These are phyloP conservation scores for Trichogramma evanescens DNA, from an alignment of 2,888 invertebrate genomes.

Conservation along the genomic window DNA sequence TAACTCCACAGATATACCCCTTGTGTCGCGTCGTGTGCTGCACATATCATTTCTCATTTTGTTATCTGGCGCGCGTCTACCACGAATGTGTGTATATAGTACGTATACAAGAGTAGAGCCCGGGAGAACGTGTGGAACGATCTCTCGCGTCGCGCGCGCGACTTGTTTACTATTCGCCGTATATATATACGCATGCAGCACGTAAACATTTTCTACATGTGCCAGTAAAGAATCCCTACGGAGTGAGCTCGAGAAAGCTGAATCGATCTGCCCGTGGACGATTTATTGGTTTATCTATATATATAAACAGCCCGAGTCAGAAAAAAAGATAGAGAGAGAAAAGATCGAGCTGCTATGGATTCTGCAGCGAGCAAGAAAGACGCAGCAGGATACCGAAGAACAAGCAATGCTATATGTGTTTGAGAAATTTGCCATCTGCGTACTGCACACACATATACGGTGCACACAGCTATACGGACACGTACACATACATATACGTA, in stretches of 20 bases:
- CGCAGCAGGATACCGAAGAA: conserved; percentile 9
- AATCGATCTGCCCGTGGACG: conserved; percentile 7
- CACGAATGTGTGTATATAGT: too few species aligned
- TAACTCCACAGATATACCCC: too few species aligned
- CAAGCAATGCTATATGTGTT: neutral
- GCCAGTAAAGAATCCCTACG: neutral
- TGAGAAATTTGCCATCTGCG: conserved; percentile 12
- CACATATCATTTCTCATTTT: too few species aligned
- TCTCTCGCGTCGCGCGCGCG: too few species aligned
- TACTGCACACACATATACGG: neutral
- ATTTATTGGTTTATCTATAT: conserved; percentile 6
- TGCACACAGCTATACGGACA: too few species aligned
- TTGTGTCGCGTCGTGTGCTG: too few species aligned
- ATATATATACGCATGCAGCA: too few species aligned
- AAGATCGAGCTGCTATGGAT: neutral
- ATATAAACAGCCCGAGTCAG: neutral
- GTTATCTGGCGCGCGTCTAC: too few species aligned
- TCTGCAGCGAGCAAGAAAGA: neutral
- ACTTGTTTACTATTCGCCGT: too few species aligned
- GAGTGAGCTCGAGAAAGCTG: conserved; percentile 1
- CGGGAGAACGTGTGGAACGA: too few species aligned
- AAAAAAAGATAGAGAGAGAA: neutral
- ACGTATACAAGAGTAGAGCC: too few species aligned
- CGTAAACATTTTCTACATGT: too few species aligned
- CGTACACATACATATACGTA: neutral